Percentiles rank a stretch among this genome's conserved stretches.
Conservation (phyloP, 2,797 vertebrate species). For the Molothrus ater region DNA sequence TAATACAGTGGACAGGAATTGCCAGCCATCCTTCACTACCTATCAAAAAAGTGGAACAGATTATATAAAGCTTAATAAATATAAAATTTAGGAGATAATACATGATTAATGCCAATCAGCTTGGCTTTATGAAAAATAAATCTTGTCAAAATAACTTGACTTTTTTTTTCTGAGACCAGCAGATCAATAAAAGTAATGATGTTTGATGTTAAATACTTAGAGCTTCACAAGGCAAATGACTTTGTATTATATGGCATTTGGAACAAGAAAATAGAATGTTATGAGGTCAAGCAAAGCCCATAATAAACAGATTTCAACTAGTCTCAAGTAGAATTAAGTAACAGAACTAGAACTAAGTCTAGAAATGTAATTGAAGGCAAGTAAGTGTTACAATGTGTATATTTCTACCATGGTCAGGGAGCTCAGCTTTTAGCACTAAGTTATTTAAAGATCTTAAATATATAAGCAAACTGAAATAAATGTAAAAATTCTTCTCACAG, state of each 20-base stretch:
- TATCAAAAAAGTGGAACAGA: neutral
- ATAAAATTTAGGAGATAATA: neutral
- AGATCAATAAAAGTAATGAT: constrained; percentile 31
- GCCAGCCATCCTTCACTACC: neutral
- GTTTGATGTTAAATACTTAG: neutral
- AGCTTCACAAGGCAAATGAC: neutral
- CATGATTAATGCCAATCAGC: neutral
- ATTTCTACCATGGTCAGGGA: neutral
- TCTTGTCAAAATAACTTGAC: neutral
- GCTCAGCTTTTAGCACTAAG: neutral
- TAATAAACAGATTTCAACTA: neutral
- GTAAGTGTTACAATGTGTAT: neutral
- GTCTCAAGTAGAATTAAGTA: neutral
- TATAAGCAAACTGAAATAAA: neutral
- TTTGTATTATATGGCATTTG: constrained; percentile 7
- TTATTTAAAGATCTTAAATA: neutral
- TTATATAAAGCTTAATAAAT: constrained; percentile 5
- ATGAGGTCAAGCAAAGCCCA: neutral
- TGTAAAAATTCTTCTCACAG: neutral
- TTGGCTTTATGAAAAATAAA: constrained; percentile 9
- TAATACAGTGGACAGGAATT: neutral
- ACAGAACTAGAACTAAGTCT: neutral
- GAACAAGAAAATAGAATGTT: neutral
- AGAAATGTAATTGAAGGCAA: neutral
- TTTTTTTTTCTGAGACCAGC: neutral